A percentile compares a stretch with the other conserved stretches of the same genome.
Evolutionary conservation across 2,888 invertebrate genomes (phyloP).

Genomic region (Zaprionus lineosus): DNA sequence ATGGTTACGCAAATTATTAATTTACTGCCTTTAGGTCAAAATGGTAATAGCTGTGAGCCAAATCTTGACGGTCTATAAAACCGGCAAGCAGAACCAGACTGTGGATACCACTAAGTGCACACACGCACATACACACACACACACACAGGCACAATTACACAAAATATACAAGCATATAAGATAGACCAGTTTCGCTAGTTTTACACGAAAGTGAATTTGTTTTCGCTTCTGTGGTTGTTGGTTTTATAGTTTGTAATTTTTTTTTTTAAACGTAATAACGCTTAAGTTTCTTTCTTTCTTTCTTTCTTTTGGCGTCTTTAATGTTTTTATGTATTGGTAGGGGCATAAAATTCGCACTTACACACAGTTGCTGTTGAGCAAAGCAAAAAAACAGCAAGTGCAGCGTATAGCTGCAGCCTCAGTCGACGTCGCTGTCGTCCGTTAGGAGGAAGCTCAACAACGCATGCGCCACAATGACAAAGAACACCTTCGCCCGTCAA

Average conservation of each 20-base stretch:
- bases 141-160: not conserved
- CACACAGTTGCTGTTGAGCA: conserved; percentile 26
- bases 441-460: not conserved
- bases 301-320: conserved; percentile 55
- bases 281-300: conserved; percentile 69
- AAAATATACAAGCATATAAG: conserved; percentile 11
- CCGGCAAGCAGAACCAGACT: conserved; percentile 17
- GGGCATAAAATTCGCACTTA: conserved; percentile 36
- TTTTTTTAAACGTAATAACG: conserved; percentile 52
- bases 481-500: conserved; percentile 54
- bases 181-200: conserved; percentile 79
- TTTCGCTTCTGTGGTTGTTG: conserved; percentile 36
- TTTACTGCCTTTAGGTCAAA: conserved; percentile 36
- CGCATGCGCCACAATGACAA: conserved; percentile 52
- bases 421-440: conserved; percentile 25
- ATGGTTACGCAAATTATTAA: conserved; percentile 34
- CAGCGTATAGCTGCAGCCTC: conserved; percentile 22
- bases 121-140: not conserved
- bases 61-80: conserved; percentile 8
- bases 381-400: conserved; percentile 55
- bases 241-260: not conserved
- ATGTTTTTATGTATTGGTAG: not conserved
- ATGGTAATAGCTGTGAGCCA: conserved; percentile 1
- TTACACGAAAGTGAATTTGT: conserved; percentile 79
- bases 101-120: conserved; percentile 21